These are phyloP conservation scores for Carassius carassius DNA, from an alignment of 2,113 vertebrate species.

Conservation along the genomic window DNA sequence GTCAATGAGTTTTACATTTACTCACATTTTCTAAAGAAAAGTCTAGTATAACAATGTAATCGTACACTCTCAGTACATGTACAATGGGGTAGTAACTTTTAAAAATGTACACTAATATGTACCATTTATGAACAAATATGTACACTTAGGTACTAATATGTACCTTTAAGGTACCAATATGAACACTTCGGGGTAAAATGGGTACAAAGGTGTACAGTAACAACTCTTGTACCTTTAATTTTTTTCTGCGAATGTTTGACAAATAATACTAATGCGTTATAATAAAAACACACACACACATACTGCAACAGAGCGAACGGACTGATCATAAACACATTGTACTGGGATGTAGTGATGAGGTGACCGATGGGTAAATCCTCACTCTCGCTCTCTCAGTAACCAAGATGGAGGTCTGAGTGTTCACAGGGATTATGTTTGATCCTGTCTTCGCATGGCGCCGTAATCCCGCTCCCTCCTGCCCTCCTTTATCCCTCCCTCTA, in stretches of 20 bases:
- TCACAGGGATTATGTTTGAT: constrained; percentile 58
- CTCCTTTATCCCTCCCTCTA: constrained; percentile 40
- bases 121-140: too few species aligned
- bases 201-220: too few species aligned
- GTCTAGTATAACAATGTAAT: too few species aligned
- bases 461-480: constrained; percentile 42
- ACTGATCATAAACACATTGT: neutral
- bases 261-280: neutral
- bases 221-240: too few species aligned
- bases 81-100: too few species aligned
- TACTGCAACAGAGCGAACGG: neutral
- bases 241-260: neutral
- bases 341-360: neutral
- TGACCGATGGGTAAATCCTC: constrained; percentile 14
- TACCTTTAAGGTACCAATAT: too few species aligned
- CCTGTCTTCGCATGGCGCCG: constrained; percentile 33
- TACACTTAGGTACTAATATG: too few species aligned
- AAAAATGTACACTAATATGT: too few species aligned
- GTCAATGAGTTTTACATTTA: too few species aligned
- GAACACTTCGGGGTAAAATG: too few species aligned
- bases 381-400: neutral
- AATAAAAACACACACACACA: neutral
- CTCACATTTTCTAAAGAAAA: too few species aligned
- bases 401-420: constrained; percentile 36
- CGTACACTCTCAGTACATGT: too few species aligned